Conservation (phyloP, 1,140 invertebrate genomes). For the Rhopalosiphum maidis region DNA sequence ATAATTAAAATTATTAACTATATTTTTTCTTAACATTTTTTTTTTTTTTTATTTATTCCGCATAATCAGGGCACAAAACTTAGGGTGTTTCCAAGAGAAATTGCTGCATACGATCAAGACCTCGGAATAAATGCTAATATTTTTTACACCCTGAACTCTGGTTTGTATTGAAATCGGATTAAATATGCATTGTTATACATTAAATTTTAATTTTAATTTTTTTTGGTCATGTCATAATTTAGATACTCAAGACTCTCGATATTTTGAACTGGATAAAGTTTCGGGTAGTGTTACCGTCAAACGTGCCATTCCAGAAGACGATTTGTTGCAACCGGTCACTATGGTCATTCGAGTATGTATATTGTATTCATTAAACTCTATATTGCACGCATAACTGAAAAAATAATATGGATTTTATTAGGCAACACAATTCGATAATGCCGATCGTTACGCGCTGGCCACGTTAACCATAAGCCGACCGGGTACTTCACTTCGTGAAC, state of each 20-base stretch:
- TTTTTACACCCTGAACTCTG: constrained; percentile 70
- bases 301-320: constrained; percentile 69
- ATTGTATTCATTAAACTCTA: neutral
- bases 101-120: constrained; percentile 82
- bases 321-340: constrained; percentile 73
- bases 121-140: constrained; percentile 79
- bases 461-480: constrained; percentile 75
- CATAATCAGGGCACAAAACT: constrained; percentile 68
- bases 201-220: constrained; percentile 1
- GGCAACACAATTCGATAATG: constrained; percentile 87
- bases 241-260: constrained; percentile 63
- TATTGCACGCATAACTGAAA: neutral
- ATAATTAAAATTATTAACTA: neutral
- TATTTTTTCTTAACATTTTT: neutral
- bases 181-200: neutral
- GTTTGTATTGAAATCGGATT: constrained; percentile 60
- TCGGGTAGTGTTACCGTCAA: constrained; percentile 70
- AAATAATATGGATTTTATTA: constrained; percentile 65
- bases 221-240: neutral
- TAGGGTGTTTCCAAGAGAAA: constrained; percentile 66
- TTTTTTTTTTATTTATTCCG: neutral
- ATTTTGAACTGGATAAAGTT: constrained; percentile 69
- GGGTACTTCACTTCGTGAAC: constrained; percentile 63
- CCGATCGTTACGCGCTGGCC: constrained; percentile 83
- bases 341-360: constrained; percentile 72